Base-by-base conservation (phyloP, 2,797 vertebrate species). In the Bovichtus diacanthus region DNA sequence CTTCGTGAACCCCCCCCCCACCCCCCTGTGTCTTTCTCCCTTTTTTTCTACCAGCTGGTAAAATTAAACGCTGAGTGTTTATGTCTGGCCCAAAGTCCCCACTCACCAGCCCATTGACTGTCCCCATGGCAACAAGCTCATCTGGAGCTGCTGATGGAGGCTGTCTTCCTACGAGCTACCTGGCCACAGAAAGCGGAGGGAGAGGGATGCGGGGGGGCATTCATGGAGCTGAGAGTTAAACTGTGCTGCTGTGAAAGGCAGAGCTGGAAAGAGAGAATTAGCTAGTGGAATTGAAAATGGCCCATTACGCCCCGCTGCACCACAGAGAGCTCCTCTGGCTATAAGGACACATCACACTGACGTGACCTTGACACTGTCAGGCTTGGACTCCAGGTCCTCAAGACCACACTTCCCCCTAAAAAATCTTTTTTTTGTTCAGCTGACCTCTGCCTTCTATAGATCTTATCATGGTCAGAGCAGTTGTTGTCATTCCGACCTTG, bases 41-140 rank as follows among this genome's bases (percentile, higher is more conserved):
- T 78, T 75, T 85, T 80, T 88, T 80, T 88, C 91, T 93, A 86
- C 84, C 92, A 92, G 92, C 91, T 93, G 91, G 90, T 91, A 90
- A 90, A 91, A 93, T 93, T 91, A 93, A 94, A 90, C 75, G 75
- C 87, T 58, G 87, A 92, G 93, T 94, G 91, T 94, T 94, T 92
- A 87, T 81, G 92, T 94, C 92, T 93, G 90, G 91, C 93, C 92
- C 89, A 74, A 90, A 92, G 90, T 92, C 91, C 91, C 92, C 89
- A 80, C 90, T 94, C 92, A 92, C 91, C 87, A 92, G 89, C 88
- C 94, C 90, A 93, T 94, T 94, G 90, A 94, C 90, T 91, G 89
- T 95, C 93, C 94, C 95, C 95, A 95, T 96, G 92, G 94, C 94
- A 96, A 95, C 95, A 93, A 90, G 90, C 92, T 95, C 94, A 90